Base-by-base conservation (phyloP, 2,797 vertebrate species). In the Jordanella pulchra region DNA sequence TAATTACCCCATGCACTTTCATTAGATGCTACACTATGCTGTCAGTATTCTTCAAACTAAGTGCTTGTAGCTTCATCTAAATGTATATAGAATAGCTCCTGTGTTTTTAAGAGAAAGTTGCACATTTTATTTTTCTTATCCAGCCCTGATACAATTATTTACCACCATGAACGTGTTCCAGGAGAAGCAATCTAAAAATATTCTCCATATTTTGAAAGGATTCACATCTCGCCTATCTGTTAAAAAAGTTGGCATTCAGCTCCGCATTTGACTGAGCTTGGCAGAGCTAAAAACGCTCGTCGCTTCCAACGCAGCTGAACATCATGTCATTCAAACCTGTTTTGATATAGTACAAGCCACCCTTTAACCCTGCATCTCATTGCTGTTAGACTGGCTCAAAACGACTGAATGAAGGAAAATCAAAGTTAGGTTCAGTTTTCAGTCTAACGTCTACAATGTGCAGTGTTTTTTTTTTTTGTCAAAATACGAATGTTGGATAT, bases 131-230 rank as follows among this genome's bases (percentile, higher is more conserved):
- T 68, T 45, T 42, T 51, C 18, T 23, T 51, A 45, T 56, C 39
- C 53, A 30, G 55, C 42, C 28, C 50, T 60, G 53, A 69, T 77
- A 42, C 42, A 77, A 48, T 47, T 65, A 60, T 55, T 69, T 64
- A 55, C 35, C 28, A 55, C 60, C 39, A 23, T 10, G 50, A 70
- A 47, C 35, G 35, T 23, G 39, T 79, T 70, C 67, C 39, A 71
- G 64, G 69, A 64, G 28, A 68, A 13, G 28, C 17, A 45, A 30
- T 61, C 50, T 67, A 67, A 71, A 78, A 75, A 71, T 74, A 69
- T 69, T 70, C 48, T 32, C 35, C 47, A 53, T 61, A 63, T 42
- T 67, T 64, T 71, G 55, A 71, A 71, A 53, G 39, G 39, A 58
- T 67, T 74, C 44, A 47, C 56, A 63, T 74, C 42, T 54, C 13